Conservation (phyloP, 2,888 invertebrate genomes). For the Platycnemis pennipes region DNA sequence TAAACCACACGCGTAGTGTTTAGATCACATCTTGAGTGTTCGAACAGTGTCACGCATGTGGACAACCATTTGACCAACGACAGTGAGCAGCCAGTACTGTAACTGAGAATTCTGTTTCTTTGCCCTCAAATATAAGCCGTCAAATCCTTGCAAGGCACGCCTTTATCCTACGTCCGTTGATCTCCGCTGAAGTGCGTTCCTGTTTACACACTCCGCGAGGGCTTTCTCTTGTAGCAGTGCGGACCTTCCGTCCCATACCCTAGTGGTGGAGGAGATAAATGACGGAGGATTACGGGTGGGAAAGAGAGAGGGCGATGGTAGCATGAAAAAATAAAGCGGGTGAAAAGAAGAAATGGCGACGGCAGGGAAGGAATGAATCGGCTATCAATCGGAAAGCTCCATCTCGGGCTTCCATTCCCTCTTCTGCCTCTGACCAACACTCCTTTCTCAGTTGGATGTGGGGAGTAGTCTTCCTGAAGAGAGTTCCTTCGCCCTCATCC, state of each 20-base stretch:
- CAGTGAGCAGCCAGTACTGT: neutral
- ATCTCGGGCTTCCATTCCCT: neutral
- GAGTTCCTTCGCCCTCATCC: neutral
- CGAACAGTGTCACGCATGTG: neutral
- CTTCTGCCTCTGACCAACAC: neutral
- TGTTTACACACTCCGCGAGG: neutral
- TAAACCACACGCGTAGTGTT: too few species aligned
- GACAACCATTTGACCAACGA: neutral
- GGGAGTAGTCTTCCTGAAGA: neutral
- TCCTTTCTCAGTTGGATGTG: neutral
- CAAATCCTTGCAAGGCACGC: neutral
- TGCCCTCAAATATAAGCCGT: neutral
- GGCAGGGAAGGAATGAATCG: neutral
- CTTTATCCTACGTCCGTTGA: neutral
- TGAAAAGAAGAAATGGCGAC: neutral
- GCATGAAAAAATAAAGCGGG: neutral
- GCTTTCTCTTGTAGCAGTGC: neutral
- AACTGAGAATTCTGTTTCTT: neutral
- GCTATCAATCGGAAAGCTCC: constrained; percentile 38
- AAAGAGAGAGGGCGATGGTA: neutral
- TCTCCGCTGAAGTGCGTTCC: neutral
- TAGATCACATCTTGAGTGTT: too few species aligned
- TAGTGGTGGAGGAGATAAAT: neutral
- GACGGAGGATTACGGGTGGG: neutral
- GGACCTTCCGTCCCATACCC: neutral